Evolutionary conservation across 2,113 vertebrate species (phyloP), one percentile per base, ranked within the genome.

Genomic region (Cyprinodon variegatus): DNA sequence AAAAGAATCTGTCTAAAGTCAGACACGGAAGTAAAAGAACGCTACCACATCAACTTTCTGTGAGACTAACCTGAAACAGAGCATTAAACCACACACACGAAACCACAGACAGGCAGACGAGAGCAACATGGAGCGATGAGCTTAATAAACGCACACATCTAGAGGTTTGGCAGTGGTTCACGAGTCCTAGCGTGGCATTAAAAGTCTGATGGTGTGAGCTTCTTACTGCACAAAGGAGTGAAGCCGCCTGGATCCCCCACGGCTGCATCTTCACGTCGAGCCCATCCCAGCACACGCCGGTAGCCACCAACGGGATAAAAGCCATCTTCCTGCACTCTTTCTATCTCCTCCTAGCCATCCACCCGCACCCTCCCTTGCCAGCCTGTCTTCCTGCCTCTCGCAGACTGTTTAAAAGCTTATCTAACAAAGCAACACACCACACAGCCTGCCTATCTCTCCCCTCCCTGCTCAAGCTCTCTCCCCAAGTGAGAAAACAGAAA

Each of bases 341-440:
- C 80, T 84, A 74, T 83, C 84, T 72, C 72, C 81, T 81, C 83
- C 77, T 57, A 39, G 77, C 88, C 65, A 78, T 84, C 80, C 78
- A 74, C 82, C 75, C 60, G 81, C 79, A 76, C 82, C 72, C 72
- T 88, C 76, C 64, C 38, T 77, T 38, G 65, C 60, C 78, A 57
- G 61, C 83, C 80, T 86, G 85, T 79, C 83, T 88, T 82, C 81
- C 88, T 76, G 84, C 85, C 85, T 85, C 82, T 86, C 46, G 36
- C 41, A 11, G 84, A 94, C 87, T 67, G 88, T 91, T 92, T 53
- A 83, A 71, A 57, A 91, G 94, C 92, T 95, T 94, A 93, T 94
- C 94, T 92, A 93, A 94, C 92, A 94, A 95, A 95, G 94, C 91
- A 88, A 92, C 91, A 80, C 89, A 83, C 92, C 84, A 90, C 91